Base-by-base conservation (phyloP, 2,888 invertebrate species). In the Azorinus chamasolen region DNA sequence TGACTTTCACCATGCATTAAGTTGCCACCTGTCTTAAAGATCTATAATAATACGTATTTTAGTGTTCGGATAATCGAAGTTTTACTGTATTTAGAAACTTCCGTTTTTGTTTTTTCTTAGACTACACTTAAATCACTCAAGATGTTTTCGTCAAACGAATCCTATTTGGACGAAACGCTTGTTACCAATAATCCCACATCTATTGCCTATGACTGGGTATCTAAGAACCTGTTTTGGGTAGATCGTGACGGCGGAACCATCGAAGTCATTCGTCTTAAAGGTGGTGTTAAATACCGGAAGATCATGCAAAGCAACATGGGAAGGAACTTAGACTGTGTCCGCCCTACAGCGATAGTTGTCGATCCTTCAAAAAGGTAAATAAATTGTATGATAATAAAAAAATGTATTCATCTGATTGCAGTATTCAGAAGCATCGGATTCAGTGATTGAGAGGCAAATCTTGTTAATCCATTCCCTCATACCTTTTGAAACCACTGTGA, bases 191-290 rank as follows among this genome's bases (percentile, higher is more conserved):
- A 97, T 0, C 97, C 98, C 0, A 96, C 97, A 41, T 95, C 97
- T 0, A 95, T 99, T 46, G 98, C 99, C 0, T 97, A 98, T 90
- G 99, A 99, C 92, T 99, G 99, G 99, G 94, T 99, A 24, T 98
- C 99, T 3, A 95, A 98, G 64, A 99, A 99, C 94, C 93, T 99
- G 41, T 99, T 96, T 92, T 96, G 99, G 92, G 98, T 97, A 27
- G 99, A 98, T 90, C 95, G 96, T 43, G 77, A 91, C 25, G 89
- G 83, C 1, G 97, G 97, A 64, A 98, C 97, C 83, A 96, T 99
- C 79, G 98, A 98, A 93, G 89, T 89, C 14, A 85, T 90, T 75
- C 82, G 85, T 43, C 57, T 91, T 0, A 97, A 97, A 89, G 57
- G 37, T 18, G 97, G 97, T 0, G 96, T 97, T 91, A 94, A 95